These are phyloP conservation scores for Ceratoteleas bidentatus DNA, from an alignment of 1,140 invertebrate species.

Conservation along the genomic window DNA sequence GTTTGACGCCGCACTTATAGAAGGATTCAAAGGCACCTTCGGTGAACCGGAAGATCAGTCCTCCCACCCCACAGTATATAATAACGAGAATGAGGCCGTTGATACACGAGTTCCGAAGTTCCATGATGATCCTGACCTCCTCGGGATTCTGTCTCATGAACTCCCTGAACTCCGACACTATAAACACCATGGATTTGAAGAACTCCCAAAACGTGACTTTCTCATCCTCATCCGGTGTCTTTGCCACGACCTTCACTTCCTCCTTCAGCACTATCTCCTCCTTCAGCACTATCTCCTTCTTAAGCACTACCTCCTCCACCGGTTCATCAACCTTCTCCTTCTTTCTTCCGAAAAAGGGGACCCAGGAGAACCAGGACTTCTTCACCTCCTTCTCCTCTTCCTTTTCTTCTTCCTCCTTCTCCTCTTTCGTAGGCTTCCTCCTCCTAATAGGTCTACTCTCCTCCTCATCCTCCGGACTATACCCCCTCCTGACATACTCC, in stretches of 20 bases:
- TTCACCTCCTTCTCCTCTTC: slow-evolving; percentile 60
- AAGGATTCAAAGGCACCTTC: slow-evolving; percentile 91
- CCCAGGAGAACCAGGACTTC: slow-evolving; percentile 73
- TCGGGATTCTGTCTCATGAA: slow-evolving; percentile 81
- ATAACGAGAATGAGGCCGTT: slow-evolving; percentile 85
- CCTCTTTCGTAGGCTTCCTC: slow-evolving; percentile 39
- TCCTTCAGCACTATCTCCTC: slow-evolving; percentile 32
- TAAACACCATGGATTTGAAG: slow-evolving; percentile 66
- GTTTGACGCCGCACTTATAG: slow-evolving; percentile 93
- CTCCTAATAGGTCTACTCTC: slow-evolving; percentile 57
- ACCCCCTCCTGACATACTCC: slow-evolving; percentile 70
- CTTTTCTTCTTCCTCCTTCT: slow-evolving; percentile 27
- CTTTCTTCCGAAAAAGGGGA: slow-evolving; percentile 68
- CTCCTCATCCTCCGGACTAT: slow-evolving; percentile 69
- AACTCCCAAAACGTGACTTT: slow-evolving; percentile 71
- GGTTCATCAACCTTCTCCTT: slow-evolving; percentile 62
- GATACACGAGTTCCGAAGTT: slow-evolving; percentile 86
- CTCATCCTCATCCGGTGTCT: slow-evolving; percentile 4
- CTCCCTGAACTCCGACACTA: slow-evolving; percentile 73
- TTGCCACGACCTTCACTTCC: slow-evolving; percentile 1
- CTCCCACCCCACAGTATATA: slow-evolving; percentile 89
- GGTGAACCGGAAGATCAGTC: slow-evolving; percentile 88
- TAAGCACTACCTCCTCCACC: slow-evolving; percentile 1
- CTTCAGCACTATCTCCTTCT: not conserved
- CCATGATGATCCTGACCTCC: slow-evolving; percentile 82